Percentiles rank a stretch among this genome's conserved stretches.
Evolutionary conservation across 2,888 invertebrate genomes (phyloP).

Genomic region (Cyrtodaria siliqua): DNA sequence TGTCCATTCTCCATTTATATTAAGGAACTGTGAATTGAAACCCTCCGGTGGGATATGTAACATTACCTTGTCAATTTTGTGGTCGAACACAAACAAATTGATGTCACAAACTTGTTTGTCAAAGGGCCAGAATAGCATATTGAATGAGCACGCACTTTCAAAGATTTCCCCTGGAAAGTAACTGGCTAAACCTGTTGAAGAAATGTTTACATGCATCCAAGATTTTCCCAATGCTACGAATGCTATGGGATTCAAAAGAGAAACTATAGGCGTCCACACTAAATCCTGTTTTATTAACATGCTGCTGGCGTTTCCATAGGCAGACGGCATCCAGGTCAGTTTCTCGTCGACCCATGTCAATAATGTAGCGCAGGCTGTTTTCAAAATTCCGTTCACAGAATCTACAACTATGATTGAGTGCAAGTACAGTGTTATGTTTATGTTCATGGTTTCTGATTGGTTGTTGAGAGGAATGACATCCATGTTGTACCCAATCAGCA

Average conservation of each 20-base stretch:
- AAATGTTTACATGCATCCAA: slow-evolving; percentile 33
- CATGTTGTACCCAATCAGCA: slow-evolving; percentile 16
- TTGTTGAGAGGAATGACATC: no score
- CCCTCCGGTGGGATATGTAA: not conserved
- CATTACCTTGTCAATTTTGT: not conserved
- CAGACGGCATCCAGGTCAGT: slow-evolving; percentile 25
- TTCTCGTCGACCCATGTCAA: slow-evolving; percentile 32
- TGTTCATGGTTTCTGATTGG: slow-evolving; percentile 18
- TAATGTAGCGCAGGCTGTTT: not conserved
- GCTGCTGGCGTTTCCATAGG: slow-evolving; percentile 17
- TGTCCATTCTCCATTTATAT: not conserved
- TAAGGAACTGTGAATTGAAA: no score
- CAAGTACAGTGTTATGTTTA: slow-evolving; percentile 14
- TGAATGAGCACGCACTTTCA: no score
- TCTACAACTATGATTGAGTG: slow-evolving; percentile 24
- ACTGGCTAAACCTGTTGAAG: no score
- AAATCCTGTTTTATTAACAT: no score
- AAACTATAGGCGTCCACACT: slow-evolving; percentile 37
- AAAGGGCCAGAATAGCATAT: no score
- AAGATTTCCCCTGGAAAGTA: slow-evolving; percentile 42
- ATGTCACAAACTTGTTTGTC: no score
- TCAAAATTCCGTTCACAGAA: slow-evolving; percentile 23
- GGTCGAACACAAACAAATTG: not conserved
- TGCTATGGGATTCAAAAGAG: not conserved
- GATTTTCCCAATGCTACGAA: slow-evolving; percentile 7